These are phyloP conservation scores for Phenganax subtilis DNA, from an alignment of 92 coral and sea anemone species.

Conservation along the genomic window DNA sequence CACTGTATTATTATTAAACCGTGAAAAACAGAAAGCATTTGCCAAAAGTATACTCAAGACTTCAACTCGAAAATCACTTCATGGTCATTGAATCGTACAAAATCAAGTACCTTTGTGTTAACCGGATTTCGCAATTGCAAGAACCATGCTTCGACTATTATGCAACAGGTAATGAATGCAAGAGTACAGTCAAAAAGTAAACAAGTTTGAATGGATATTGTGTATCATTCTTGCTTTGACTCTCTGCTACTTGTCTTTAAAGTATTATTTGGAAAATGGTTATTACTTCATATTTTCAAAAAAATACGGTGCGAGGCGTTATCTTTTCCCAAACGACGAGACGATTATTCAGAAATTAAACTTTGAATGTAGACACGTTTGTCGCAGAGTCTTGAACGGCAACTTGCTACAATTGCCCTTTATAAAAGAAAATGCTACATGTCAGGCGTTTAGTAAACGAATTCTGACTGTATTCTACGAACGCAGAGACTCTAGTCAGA, in stretches of 20 bases:
- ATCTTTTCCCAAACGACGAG: not conserved
- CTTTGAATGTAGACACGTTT: not conserved
- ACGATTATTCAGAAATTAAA: not conserved
- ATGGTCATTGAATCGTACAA: too few relatives aligned
- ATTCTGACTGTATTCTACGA: not conserved
- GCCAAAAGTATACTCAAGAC: too few relatives aligned
- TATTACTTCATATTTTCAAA: not conserved
- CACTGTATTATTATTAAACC: too few relatives aligned
- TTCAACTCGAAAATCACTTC: too few relatives aligned
- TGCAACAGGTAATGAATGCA: too few relatives aligned
- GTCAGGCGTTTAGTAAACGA: not conserved
- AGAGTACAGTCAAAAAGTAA: too few relatives aligned
- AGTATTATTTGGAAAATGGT: constrained; percentile 2
- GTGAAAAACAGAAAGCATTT: too few relatives aligned
- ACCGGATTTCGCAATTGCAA: too few relatives aligned
- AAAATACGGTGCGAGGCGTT: constrained; percentile 4
- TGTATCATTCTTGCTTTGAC: not conserved
- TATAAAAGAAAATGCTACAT: not conserved
- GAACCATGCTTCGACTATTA: too few relatives aligned
- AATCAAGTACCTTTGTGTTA: too few relatives aligned
- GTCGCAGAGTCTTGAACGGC: not conserved
- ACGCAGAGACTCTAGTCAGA: not conserved
- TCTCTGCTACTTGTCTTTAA: not conserved
- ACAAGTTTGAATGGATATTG: too few relatives aligned
- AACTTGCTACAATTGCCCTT: not conserved